Conservation (phyloP, 2,113 vertebrate genomes). For the Sporophila hypoxantha region DNA sequence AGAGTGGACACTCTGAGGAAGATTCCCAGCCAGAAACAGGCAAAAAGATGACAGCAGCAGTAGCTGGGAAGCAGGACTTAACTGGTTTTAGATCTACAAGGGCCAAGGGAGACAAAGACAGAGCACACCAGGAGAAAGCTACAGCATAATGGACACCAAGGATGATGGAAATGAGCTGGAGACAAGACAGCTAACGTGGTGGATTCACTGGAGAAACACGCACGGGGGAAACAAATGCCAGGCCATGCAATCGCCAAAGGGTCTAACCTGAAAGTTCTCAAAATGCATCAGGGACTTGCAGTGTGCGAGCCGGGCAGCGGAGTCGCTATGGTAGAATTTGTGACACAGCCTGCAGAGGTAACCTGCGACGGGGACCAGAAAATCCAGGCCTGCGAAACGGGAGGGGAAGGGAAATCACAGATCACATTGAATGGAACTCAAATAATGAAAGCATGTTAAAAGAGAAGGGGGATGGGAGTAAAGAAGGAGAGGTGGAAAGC, state of each 20-base stretch:
- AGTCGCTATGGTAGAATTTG: constrained; percentile 90
- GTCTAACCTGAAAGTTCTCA: constrained; percentile 89
- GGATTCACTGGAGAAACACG: neutral
- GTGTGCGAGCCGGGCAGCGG: constrained; percentile 81
- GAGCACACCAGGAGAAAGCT: constrained; percentile 37
- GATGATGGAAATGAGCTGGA: constrained; percentile 8
- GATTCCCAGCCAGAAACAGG: constrained; percentile 40
- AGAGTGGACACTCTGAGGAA: constrained; percentile 47
- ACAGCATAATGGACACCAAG: neutral
- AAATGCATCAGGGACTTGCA: constrained; percentile 93
- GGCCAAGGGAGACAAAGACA: constrained; percentile 26
- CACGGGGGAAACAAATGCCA: constrained; percentile 43
- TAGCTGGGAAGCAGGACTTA: constrained; percentile 27
- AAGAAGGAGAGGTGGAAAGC: neutral
- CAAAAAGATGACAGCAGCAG: constrained; percentile 26
- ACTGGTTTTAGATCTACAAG: constrained; percentile 21
- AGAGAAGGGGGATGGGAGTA: neutral
- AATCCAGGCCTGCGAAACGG: constrained; percentile 80
- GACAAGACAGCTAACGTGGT: neutral
- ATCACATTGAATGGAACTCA: constrained; percentile 66
- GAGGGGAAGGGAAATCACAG: constrained; percentile 65
- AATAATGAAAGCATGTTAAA: constrained; percentile 56
- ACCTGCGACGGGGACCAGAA: constrained; percentile 88
- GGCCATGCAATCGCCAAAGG: constrained; percentile 65
- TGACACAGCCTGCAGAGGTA: constrained; percentile 91